These are phyloP conservation scores for Ctenomys sociabilis DNA, from an alignment of 2,113 vertebrate species.

Conservation along the genomic window DNA sequence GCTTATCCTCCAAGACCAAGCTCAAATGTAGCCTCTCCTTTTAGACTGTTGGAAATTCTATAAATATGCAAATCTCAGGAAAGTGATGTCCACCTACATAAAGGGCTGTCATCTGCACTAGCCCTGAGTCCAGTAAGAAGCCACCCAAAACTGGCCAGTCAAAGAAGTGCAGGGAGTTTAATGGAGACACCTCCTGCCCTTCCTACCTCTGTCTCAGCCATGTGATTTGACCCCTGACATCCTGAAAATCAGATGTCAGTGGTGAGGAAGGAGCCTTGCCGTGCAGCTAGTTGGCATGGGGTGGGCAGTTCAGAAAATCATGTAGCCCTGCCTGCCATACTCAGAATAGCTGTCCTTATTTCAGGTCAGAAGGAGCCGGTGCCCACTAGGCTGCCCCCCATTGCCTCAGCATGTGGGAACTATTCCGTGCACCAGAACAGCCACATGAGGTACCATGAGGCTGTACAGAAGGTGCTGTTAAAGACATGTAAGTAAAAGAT, in stretches of 20 bases:
- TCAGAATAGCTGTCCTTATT: constrained; percentile 57
- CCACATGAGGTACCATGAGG: constrained; percentile 80
- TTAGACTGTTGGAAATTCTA: constrained; percentile 41
- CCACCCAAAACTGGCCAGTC: neutral
- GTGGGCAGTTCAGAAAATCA: constrained; percentile 6
- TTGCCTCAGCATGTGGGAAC: constrained; percentile 71
- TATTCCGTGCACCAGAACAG: constrained; percentile 81
- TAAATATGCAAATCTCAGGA: neutral
- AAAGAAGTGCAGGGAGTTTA: neutral
- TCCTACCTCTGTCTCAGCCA: neutral
- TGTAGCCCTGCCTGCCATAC: neutral
- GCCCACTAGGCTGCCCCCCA: constrained; percentile 74
- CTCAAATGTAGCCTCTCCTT: constrained; percentile 31
- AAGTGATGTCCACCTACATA: neutral
- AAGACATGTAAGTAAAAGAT: constrained; percentile 80
- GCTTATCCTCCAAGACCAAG: neutral
- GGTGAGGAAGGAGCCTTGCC: neutral
- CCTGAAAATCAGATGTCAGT: neutral
- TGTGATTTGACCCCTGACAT: neutral
- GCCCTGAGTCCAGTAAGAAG: neutral
- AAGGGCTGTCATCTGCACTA: neutral
- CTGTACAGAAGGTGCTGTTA: constrained; percentile 73
- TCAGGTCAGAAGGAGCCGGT: constrained; percentile 69
- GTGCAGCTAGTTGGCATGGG: neutral
- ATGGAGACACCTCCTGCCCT: neutral